These are phyloP conservation scores for Leptopterna dolabrata DNA, from an alignment of 2,888 invertebrate genomes.

Conservation along the genomic window DNA sequence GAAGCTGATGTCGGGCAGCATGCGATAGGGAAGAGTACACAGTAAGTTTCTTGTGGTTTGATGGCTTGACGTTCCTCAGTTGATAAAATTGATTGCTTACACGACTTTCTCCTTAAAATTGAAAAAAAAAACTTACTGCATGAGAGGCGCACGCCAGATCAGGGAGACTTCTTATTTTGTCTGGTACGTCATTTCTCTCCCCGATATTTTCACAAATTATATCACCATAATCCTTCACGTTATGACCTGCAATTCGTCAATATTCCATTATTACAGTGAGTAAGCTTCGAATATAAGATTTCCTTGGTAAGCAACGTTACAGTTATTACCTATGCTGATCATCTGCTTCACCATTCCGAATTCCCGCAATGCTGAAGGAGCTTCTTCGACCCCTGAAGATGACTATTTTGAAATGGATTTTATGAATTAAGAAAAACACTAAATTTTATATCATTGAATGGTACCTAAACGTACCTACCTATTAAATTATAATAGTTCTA, in stretches of 20 bases:
- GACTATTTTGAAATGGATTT: constrained; percentile 65
- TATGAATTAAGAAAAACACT: constrained; percentile 27
- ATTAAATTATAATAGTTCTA: too few relatives aligned
- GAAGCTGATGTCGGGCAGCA: too few relatives aligned
- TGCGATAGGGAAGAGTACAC: too few relatives aligned
- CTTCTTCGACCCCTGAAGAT: constrained; percentile 78
- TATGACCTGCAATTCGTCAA: constrained; percentile 68
- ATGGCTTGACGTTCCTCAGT: too few relatives aligned
- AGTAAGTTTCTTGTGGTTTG: too few relatives aligned
- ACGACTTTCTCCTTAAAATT: too few relatives aligned
- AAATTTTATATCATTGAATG: neutral
- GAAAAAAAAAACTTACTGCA: neutral
- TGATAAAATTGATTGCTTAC: too few relatives aligned
- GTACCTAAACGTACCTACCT: too few relatives aligned
- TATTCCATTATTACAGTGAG: neutral
- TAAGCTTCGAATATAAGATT: too few relatives aligned
- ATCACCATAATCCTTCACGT: constrained; percentile 80
- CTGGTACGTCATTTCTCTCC: constrained; percentile 27
- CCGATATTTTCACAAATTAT: constrained; percentile 67
- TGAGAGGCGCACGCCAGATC: constrained; percentile 35
- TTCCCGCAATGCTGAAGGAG: constrained; percentile 76
- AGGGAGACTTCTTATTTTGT: constrained; percentile 28
- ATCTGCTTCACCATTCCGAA: constrained; percentile 75
- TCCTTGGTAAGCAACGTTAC: too few relatives aligned
- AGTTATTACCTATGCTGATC: constrained; percentile 72